Evolutionary conservation across 1,140 invertebrate species (phyloP).

Genomic region (Brachionus plicatilis): DNA sequence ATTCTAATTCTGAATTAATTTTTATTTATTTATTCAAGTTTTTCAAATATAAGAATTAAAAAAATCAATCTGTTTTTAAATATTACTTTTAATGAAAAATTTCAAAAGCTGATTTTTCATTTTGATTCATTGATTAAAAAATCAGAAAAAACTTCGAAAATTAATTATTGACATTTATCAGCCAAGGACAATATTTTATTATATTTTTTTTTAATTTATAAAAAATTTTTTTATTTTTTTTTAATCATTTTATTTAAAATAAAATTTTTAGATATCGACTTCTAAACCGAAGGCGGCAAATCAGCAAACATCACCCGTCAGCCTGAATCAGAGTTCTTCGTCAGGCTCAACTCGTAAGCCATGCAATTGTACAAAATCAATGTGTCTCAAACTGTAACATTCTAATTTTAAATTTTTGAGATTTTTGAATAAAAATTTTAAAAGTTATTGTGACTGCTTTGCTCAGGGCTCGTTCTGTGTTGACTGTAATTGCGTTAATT

Average conservation of each 20-base stretch:
- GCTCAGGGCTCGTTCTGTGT: slow-evolving; percentile 98
- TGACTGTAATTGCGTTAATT: slow-evolving; percentile 95
- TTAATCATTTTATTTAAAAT: background rate
- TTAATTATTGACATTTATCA: too few species aligned
- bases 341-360: slow-evolving; percentile 49
- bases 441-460: slow-evolving; percentile 95
- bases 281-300: background rate
- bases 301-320: slow-evolving; percentile 4
- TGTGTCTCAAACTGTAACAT: slow-evolving; percentile 86
- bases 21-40: too few species aligned
- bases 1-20: too few species aligned
- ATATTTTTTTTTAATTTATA: too few species aligned
- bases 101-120: too few species aligned
- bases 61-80: too few species aligned
- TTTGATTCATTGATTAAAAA: too few species aligned
- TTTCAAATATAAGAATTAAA: too few species aligned
- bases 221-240: background rate
- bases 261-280: background rate
- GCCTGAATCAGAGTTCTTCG: background rate
- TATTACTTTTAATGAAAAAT: too few species aligned
- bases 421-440: slow-evolving; percentile 41
- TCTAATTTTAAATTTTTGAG: background rate
- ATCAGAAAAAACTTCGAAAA: too few species aligned
- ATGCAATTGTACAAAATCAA: slow-evolving; percentile 98
- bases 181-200: too few species aligned